These are phyloP conservation scores for Trachythela sp. DNA, from an alignment of 64 coral and sea anemone species.

Conservation along the genomic window DNA sequence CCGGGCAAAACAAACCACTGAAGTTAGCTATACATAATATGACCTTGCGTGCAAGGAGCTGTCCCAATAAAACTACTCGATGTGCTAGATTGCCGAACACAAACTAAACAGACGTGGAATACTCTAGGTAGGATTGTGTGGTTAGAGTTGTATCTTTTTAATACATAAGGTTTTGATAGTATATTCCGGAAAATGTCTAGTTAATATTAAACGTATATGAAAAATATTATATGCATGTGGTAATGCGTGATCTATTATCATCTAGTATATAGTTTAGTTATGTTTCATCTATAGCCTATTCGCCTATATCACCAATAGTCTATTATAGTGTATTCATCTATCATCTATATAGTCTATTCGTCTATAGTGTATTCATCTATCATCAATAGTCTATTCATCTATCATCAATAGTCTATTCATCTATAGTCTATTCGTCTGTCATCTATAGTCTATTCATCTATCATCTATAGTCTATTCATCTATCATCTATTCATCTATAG, in stretches of 20 bases:
- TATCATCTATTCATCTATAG: too few relatives aligned
- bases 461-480: too few relatives aligned
- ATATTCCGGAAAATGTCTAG: neutral
- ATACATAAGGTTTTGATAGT: neutral
- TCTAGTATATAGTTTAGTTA: too few relatives aligned
- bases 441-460: too few relatives aligned
- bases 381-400: too few relatives aligned
- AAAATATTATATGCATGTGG: neutral
- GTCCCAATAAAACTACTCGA: constrained; percentile 50
- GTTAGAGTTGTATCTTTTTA: neutral
- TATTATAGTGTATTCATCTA: too few relatives aligned
- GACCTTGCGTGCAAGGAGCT: constrained; percentile 69
- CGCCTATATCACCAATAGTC: too few relatives aligned
- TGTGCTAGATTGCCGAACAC: constrained; percentile 77
- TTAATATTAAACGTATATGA: neutral
- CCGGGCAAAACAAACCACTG: constrained; percentile 28
- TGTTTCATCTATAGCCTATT: too few relatives aligned
- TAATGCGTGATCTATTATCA: neutral
- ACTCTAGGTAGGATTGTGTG: neutral
- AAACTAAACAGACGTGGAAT: neutral
- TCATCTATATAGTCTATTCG: too few relatives aligned
- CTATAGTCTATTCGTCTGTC: too few relatives aligned
- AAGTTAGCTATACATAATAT: constrained; percentile 59
- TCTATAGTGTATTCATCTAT: too few relatives aligned
- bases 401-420: too few relatives aligned